Evolutionary conservation across 1,140 invertebrate genomes (phyloP).

Genomic region (Plutomurus gul): DNA sequence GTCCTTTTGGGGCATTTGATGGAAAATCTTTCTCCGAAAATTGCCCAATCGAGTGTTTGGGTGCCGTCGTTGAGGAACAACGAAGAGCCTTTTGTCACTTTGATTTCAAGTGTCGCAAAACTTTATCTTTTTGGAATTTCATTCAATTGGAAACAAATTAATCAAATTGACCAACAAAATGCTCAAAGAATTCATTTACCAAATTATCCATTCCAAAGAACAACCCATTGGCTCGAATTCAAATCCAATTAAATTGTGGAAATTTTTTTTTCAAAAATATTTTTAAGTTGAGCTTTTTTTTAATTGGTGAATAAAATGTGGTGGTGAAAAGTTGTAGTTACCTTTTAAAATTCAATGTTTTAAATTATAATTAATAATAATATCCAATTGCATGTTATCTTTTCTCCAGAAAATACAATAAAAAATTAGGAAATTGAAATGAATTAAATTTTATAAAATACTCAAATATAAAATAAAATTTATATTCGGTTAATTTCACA

Average conservation of each 20-base stretch:
- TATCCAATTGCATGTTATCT: too few species aligned
- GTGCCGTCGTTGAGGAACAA: conserved; percentile 22
- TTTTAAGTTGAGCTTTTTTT: too few species aligned
- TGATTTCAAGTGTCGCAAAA: background rate
- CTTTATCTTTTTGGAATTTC: conserved; percentile 8
- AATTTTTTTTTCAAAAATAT: background rate
- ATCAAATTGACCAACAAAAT: background rate
- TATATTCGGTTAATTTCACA: too few species aligned
- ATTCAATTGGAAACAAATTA: conserved; percentile 5
- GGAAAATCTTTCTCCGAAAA: background rate
- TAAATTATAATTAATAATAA: too few species aligned
- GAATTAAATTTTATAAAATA: too few species aligned
- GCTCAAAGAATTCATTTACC: conserved; percentile 7
- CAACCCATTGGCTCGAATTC: background rate
- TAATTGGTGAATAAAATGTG: too few species aligned
- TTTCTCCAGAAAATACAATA: too few species aligned
- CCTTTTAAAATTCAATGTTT: too few species aligned
- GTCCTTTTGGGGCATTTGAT: conserved; percentile 21
- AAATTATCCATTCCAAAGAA: conserved; percentile 26
- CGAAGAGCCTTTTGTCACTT: background rate
- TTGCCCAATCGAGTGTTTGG: background rate
- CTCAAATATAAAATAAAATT: too few species aligned
- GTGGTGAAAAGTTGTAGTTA: too few species aligned
- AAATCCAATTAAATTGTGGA: background rate
- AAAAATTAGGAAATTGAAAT: too few species aligned